Base-by-base conservation (phyloP, 2,113 vertebrate species). In the Brachyhypopomus gauderio region DNA sequence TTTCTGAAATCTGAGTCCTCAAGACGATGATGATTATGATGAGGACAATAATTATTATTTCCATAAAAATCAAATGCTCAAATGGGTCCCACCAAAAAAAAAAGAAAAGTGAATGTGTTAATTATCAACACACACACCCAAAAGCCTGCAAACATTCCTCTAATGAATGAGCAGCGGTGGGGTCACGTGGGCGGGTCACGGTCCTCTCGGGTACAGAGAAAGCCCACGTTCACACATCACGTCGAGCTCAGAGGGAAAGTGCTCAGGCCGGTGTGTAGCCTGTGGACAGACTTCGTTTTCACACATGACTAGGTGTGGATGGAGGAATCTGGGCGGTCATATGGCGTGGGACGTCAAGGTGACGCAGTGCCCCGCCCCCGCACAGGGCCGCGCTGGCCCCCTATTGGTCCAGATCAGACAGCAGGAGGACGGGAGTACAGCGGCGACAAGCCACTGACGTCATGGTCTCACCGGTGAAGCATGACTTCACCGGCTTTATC, bases 391-490 rank as follows among this genome's bases (percentile, higher is more conserved):
- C 41, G 48, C 45, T 70, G 63, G 72, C 66, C 70, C 72, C 79
- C 14, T 76, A 85, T 89, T 14, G 45, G 87, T 73, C 91, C 93
- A 91, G 92, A 92, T 93, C 89, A 88, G 90, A 91, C 77, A 72
- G 74, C 80, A 72, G 70, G 76, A 78, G 56, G 75, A 82, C 84
- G 70, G 27, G 36, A 72, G 5, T 19, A 27, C 6, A 67, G 58
- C 80, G 25, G 69, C 36, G 76, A 84, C 30, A n/a, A 72, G 78
- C 73, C 83, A 74, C 83, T 90, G 88, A 92, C 84, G 89, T 91
- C 89, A 92, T 72, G 8, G 85, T 90, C 92, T 92, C 79, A 87
- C 88, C 77, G 81, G 12, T 5, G 30, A 88, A 87, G 90, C 87
- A 91, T 92, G 90, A 88, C 88, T 91, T 87, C 58, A 77, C 75